phyloP scores from a whole-genome alignment of 2,888 invertebrate species.

The Bellardia bayeri region DNA sequence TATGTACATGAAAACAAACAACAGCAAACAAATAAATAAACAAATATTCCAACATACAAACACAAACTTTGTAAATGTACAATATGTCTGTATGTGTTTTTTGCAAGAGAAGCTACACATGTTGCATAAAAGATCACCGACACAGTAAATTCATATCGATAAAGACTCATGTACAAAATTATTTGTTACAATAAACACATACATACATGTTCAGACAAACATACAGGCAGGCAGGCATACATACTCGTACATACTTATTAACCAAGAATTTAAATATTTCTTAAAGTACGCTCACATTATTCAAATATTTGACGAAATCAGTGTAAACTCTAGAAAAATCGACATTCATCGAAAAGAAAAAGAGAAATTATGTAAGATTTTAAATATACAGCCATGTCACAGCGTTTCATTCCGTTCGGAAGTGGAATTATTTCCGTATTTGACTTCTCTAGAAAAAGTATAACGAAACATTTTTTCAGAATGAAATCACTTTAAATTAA shows the following conservation, averaged over 20 bases:
- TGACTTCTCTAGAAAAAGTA: too few species aligned
- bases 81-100: not conserved
- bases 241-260: not conserved
- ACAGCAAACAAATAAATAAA: not conserved
- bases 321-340: too few species aligned
- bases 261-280: slow-evolving; percentile 1
- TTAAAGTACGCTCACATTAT: too few species aligned
- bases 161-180: slow-evolving; percentile 36
- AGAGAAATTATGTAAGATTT: too few species aligned
- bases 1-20: slow-evolving; percentile 2
- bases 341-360: too few species aligned
- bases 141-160: slow-evolving; percentile 42
- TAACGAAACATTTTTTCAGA: too few species aligned
- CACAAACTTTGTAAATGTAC: not conserved
- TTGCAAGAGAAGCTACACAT: not conserved
- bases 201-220: not conserved
- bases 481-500: too few species aligned
- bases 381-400: too few species aligned
- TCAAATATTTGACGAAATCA: too few species aligned
- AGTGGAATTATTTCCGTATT: too few species aligned
- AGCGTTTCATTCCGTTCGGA: too few species aligned
- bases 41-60: not conserved
- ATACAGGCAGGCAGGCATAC: not conserved
- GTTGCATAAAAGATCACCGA: slow-evolving; percentile 10
- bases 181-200: slow-evolving; percentile 27